Evolutionary conservation across 2,113 vertebrate genomes (phyloP), one percentile per base, ranked within the genome.

Genomic region (Centropristis striata): DNA sequence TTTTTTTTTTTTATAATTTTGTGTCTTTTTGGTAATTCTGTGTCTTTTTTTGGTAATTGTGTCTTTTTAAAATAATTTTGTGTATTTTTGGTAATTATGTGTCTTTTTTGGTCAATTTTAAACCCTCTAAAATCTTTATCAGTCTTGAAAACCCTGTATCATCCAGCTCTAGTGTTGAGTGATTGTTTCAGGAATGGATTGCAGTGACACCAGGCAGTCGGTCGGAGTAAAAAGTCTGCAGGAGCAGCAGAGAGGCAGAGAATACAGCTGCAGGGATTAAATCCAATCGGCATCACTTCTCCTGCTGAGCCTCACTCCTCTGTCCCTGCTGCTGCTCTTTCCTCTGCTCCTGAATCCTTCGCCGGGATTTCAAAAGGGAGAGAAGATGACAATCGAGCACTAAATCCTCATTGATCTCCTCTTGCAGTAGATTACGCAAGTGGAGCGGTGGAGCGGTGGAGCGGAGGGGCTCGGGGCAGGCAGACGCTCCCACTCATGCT

Each of bases 401-500:
- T 88, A 89, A 93, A 93, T 93, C 90, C 84, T 91, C 83, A 93
- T 91, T 88, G 90, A 94, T 93, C 92, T 88, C 84, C 80, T 82
- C 87, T 88, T 87, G 86, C 81, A 91, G 87, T 86, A 91, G 90
- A 93, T 94, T 94, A 94, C 81, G 80, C 91, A 93, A 93, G 83
- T 69, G 87, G 79, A 93, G 90, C 59, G 82, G 77, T 74, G 75
- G n/a, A n/a, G n/a, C n/a, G n/a, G 83, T 69, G 87, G 79, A 93
- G 90, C 59, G 82, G 77, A 72, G 75, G 81, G 83, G 85, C 88
- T 85, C 23, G 55, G 90, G 90, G 89, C 86, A 86, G 87, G 85
- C 91, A 92, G 92, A 91, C 71, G 84, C 88, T 94, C 90, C 89
- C 90, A 91, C 94, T 92, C 92, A 92, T 87, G 89, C 86, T 92